These are phyloP conservation scores for Corythornis leucogaster DNA, from an alignment of 2,797 vertebrate species.

Conservation along the genomic window DNA sequence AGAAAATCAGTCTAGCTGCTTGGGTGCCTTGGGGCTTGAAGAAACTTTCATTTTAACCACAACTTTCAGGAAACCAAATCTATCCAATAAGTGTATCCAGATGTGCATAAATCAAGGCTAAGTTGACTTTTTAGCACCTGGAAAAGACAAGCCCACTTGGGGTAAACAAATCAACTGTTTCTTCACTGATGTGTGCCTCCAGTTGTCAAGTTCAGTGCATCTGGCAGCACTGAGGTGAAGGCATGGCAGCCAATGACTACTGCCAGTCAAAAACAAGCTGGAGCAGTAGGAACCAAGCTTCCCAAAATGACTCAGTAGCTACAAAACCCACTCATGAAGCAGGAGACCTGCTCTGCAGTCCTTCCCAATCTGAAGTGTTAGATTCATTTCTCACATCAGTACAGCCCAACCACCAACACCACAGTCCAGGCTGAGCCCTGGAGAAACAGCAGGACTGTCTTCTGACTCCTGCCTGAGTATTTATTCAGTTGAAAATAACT, in stretches of 20 bases:
- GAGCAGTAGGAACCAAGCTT: not conserved
- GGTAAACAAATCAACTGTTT: not conserved
- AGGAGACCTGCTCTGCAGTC: not conserved
- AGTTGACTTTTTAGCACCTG: not conserved
- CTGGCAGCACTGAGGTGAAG: not conserved
- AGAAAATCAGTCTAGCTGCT: not conserved
- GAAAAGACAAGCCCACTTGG: not conserved
- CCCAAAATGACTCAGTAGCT: not conserved
- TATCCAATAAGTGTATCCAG: not conserved
- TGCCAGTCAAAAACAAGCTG: not conserved
- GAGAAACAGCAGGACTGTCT: not conserved
- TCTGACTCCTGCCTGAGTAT: not conserved
- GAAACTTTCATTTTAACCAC: not conserved
- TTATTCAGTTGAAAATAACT: not conserved
- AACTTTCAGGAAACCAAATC: not conserved
- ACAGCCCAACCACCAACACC: fast-evolving
- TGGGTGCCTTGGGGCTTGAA: not conserved
- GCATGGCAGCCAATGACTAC: not conserved
- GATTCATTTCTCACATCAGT: not conserved
- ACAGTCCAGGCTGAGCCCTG: fast-evolving
- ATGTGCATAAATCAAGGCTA: not conserved
- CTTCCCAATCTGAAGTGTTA: not conserved
- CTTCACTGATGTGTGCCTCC: not conserved
- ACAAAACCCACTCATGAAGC: not conserved
- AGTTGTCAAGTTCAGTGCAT: not conserved